These are phyloP conservation scores for Sisyra nigra DNA, from an alignment of 2,888 invertebrate genomes.

Conservation along the genomic window DNA sequence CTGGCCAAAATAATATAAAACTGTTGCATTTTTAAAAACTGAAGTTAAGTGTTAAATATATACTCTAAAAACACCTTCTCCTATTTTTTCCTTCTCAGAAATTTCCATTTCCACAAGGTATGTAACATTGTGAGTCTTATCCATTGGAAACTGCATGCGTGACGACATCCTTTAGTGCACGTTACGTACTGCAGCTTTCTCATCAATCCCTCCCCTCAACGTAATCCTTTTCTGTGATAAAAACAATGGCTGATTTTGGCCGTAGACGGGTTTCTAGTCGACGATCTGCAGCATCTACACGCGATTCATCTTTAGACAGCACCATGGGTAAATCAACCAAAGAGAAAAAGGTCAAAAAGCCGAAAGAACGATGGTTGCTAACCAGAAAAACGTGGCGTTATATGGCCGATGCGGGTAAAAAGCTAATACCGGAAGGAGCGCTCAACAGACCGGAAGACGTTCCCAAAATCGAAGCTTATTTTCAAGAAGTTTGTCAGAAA, in stretches of 20 bases:
- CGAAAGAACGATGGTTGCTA: slow-evolving; percentile 71
- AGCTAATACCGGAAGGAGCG: slow-evolving; percentile 67
- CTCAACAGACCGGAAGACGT: slow-evolving; percentile 59
- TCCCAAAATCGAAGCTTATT: slow-evolving; percentile 67
- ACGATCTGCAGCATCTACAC: background rate
- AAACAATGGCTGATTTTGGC: slow-evolving; percentile 10
- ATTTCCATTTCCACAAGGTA: too few relatives aligned
- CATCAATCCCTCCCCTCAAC: background rate
- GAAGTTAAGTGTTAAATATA: too few relatives aligned
- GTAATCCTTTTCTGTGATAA: background rate
- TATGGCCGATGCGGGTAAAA: slow-evolving; percentile 81
- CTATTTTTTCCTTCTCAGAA: too few relatives aligned
- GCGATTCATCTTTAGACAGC: slow-evolving; percentile 4
- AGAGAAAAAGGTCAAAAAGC: slow-evolving; percentile 33
- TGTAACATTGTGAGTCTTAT: too few relatives aligned
- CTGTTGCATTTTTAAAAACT: too few relatives aligned
- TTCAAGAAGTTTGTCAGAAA: slow-evolving; percentile 63
- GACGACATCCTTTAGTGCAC: too few relatives aligned
- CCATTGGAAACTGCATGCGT: too few relatives aligned
- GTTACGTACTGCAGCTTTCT: background rate
- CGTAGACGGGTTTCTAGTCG: slow-evolving; percentile 2
- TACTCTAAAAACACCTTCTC: too few relatives aligned
- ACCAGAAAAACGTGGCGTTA: slow-evolving; percentile 83
- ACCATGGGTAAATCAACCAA: slow-evolving; percentile 41
- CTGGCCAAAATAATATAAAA: too few relatives aligned